A percentile compares a stretch with the other conserved stretches of the same genome.
Evolutionary conservation across 2,797 vertebrate genomes (phyloP).

Genomic region (Hippoglossus hippoglossus): DNA sequence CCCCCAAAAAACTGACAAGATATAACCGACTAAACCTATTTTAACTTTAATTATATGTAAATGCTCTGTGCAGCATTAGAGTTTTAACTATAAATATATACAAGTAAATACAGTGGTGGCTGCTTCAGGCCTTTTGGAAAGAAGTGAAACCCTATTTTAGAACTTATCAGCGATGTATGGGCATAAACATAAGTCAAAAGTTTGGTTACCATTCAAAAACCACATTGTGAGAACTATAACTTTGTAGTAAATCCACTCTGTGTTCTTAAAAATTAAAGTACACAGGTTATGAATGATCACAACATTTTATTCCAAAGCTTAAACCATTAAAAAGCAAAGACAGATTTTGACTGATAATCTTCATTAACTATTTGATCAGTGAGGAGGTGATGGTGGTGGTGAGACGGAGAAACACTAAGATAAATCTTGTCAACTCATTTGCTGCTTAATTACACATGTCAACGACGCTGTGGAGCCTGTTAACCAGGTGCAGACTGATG

Average conservation of each 20-base stretch:
- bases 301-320: neutral
- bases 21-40: slow-evolving; percentile 8
- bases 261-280: no score
- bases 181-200: no score
- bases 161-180: slow-evolving; percentile 24
- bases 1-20: neutral
- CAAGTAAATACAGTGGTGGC: slow-evolving; percentile 31
- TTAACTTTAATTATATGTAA: neutral
- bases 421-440: slow-evolving; percentile 67
- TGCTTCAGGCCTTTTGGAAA: slow-evolving; percentile 17
- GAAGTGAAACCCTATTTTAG: slow-evolving; percentile 24
- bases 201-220: no score
- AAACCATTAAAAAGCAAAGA: neutral
- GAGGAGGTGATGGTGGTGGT: slow-evolving; percentile 17
- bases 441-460: slow-evolving; percentile 65
- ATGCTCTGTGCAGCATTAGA: neutral
- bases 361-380: slow-evolving; percentile 39
- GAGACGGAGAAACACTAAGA: slow-evolving; percentile 47
- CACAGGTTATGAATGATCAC: neutral
- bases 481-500: slow-evolving; percentile 67
- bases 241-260: no score
- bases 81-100: slow-evolving; percentile 15
- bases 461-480: slow-evolving; percentile 48
- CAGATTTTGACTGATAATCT: slow-evolving; percentile 22
- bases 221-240: no score